A percentile compares a stretch with the other conserved stretches of the same genome.
Evolutionary conservation across 2,113 vertebrate species (phyloP).

Genomic region (Syngnathoides biaculeatus): DNA sequence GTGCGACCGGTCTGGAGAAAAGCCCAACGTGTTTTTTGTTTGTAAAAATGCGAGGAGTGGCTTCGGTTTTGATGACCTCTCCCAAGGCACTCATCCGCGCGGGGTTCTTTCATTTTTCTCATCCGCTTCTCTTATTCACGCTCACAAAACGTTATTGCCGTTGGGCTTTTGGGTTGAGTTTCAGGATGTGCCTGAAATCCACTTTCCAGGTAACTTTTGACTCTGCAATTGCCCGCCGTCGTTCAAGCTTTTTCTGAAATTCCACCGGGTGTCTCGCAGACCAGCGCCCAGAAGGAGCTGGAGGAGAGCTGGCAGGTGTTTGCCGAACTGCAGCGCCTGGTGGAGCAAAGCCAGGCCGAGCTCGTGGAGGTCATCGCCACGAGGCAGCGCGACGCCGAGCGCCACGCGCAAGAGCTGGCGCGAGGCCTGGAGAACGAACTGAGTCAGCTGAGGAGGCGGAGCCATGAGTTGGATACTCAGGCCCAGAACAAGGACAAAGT

Average conservation of each 20-base stretch:
- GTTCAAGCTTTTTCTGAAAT: no score
- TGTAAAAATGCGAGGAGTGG: neutral
- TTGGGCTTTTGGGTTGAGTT: neutral
- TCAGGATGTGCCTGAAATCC: no score
- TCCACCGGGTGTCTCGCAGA: slow-evolving; percentile 32
- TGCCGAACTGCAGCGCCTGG: slow-evolving; percentile 68
- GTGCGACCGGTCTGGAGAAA: slow-evolving; percentile 43
- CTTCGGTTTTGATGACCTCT: neutral
- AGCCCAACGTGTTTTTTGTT: neutral
- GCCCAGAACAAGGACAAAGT: slow-evolving; percentile 64
- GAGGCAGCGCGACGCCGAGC: slow-evolving; percentile 62
- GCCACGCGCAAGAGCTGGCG: slow-evolving; percentile 66
- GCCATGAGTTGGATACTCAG: slow-evolving; percentile 66
- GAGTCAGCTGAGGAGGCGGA: slow-evolving; percentile 63
- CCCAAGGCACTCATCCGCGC: neutral
- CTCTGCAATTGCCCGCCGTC: no score
- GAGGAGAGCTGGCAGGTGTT: slow-evolving; percentile 79
- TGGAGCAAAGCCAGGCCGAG: slow-evolving; percentile 77
- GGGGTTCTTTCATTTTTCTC: neutral
- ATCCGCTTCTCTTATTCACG: no score
- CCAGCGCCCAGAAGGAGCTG: slow-evolving; percentile 70
- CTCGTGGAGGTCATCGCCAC: slow-evolving; percentile 69
- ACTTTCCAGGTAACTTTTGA: no score
- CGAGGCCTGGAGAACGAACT: slow-evolving; percentile 72
- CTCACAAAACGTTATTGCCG: neutral